Percentiles rank a stretch among this genome's conserved stretches.
Conservation (phyloP, 2,113 vertebrate species). For the Rhea pennata region DNA sequence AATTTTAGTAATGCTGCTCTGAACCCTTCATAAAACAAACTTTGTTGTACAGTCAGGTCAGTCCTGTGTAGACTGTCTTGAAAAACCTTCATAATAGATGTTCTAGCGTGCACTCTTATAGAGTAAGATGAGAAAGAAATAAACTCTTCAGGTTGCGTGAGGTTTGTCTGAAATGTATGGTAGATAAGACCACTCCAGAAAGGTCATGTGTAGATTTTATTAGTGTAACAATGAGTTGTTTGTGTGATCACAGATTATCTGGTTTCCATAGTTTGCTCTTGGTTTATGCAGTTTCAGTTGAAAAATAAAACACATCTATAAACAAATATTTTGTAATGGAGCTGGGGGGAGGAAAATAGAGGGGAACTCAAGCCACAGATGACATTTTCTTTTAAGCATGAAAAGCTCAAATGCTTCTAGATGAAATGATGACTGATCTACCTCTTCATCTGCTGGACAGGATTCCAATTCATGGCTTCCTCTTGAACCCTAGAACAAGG, state of each 20-base stretch:
- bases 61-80: background rate
- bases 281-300: background rate
- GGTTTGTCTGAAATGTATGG: background rate
- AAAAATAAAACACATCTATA: background rate
- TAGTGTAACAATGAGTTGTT: background rate
- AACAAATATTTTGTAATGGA: background rate
- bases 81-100: background rate
- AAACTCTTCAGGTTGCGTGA: background rate
- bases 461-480: background rate
- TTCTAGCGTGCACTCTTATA: background rate
- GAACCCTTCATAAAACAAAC: background rate
- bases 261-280: background rate
- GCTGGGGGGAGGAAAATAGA: background rate
- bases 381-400: background rate
- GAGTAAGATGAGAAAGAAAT: background rate
- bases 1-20: background rate
- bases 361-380: conserved; percentile 8
- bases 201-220: background rate
- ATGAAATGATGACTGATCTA: background rate
- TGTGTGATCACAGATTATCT: background rate
- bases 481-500: background rate
- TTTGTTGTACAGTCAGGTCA: background rate
- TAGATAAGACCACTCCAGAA: background rate
- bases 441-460: background rate
- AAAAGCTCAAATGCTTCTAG: background rate